Percentiles rank a stretch among this genome's conserved stretches.
Evolutionary conservation across 2,113 vertebrate genomes (phyloP).

Genomic region (Benitochromis conjunctus): DNA sequence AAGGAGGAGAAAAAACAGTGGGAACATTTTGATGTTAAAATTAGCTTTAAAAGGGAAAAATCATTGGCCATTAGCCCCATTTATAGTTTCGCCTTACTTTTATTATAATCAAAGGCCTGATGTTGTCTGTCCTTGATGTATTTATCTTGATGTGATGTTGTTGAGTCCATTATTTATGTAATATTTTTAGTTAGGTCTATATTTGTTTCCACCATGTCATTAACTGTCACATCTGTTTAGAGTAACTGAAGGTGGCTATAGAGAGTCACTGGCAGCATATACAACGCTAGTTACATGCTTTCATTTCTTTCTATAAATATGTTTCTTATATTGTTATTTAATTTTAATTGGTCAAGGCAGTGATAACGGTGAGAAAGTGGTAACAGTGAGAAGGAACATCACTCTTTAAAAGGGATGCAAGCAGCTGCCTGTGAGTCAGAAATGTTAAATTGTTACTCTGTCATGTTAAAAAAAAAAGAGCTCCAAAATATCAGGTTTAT

Average conservation of each 20-base stretch:
- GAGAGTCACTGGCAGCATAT: background rate
- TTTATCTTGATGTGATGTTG: background rate
- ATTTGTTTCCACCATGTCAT: background rate
- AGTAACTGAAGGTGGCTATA: background rate
- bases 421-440: background rate
- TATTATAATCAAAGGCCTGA: background rate
- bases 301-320: background rate
- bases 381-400: background rate
- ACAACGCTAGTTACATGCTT: background rate
- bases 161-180: background rate
- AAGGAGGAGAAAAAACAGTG: background rate
- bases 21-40: background rate
- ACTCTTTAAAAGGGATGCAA: background rate
- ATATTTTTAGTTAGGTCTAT: background rate
- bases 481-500: background rate
- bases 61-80: background rate
- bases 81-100: background rate
- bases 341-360: background rate
- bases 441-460: background rate
- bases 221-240: background rate
- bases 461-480: background rate
- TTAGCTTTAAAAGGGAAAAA: background rate
- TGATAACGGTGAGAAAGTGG: background rate
- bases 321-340: background rate
- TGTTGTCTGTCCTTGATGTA: background rate